Percentiles rank a stretch among this genome's conserved stretches.
Evolutionary conservation across 2,113 vertebrate species (phyloP).

Genomic region (Pagrus major): DNA sequence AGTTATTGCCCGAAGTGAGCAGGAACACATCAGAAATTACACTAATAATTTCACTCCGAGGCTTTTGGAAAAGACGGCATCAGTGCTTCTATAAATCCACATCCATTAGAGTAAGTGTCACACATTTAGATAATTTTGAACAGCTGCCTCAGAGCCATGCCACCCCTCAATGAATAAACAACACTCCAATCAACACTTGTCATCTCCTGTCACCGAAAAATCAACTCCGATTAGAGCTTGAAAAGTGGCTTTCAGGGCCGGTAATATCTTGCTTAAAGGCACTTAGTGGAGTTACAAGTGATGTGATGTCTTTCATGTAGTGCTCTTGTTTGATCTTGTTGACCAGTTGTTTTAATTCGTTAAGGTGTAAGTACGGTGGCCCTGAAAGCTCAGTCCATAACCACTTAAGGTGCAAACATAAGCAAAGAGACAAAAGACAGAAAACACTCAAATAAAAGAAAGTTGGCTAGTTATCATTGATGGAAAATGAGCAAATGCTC

Average conservation of each 20-base stretch:
- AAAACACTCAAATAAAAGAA: too few relatives aligned
- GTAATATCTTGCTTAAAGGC: conserved; percentile 1
- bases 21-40: neutral
- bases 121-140: conserved; percentile 31
- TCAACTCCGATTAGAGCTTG: conserved; percentile 8
- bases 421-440: neutral
- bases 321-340: neutral
- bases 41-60: neutral
- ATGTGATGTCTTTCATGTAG: conserved; percentile 6
- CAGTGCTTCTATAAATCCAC: conserved; percentile 6
- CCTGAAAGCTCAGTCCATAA: neutral
- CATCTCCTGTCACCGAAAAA: conserved; percentile 44
- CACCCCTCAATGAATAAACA: conserved; percentile 40
- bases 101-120: conserved; percentile 38
- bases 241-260: neutral
- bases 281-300: neutral
- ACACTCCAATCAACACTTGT: conserved; percentile 56
- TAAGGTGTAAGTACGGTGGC: neutral
- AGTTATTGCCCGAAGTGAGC: neutral
- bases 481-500: too few relatives aligned
- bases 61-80: neutral
- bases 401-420: neutral
- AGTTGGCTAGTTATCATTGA: too few relatives aligned
- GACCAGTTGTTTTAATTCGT: neutral
- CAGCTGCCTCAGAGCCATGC: conserved; percentile 42